These are phyloP conservation scores for Eilema depressum DNA, from an alignment of 2,888 invertebrate genomes.

Conservation along the genomic window DNA sequence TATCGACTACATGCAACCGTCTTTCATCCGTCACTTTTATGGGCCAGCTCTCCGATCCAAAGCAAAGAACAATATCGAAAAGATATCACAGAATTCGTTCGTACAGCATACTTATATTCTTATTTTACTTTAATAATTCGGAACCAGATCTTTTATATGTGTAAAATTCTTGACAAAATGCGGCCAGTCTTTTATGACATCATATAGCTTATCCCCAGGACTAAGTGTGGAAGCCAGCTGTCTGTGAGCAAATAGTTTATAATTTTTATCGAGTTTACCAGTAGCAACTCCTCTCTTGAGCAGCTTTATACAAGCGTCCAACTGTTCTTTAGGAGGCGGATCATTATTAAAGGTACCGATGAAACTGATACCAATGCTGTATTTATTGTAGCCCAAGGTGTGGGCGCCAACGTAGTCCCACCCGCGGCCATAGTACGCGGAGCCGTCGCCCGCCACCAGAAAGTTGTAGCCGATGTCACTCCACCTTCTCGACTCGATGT, in stretches of 20 bases:
- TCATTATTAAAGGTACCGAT: conserved; percentile 90
- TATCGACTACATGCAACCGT: too few relatives aligned
- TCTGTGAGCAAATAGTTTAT: conserved; percentile 90
- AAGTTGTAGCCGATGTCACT: conserved; percentile 93
- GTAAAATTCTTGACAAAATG: conserved; percentile 85
- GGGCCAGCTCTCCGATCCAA: too few relatives aligned
- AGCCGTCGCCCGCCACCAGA: conserved; percentile 92
- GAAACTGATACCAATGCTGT: conserved; percentile 90
- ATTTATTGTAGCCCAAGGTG: conserved; percentile 88
- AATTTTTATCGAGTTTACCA: conserved; percentile 88
- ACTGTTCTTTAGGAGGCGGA: conserved; percentile 81
- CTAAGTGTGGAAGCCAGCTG: conserved; percentile 89
- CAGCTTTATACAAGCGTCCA: conserved; percentile 88
- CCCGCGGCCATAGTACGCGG: conserved; percentile 91
- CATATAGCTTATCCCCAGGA: conserved; percentile 89
- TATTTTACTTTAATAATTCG: conserved; percentile 57
- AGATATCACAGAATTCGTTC: background rate
- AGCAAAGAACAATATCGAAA: background rate
- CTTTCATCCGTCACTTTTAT: too few relatives aligned
- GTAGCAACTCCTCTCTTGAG: conserved; percentile 88
- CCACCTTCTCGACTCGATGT: conserved; percentile 89
- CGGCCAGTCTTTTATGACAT: conserved; percentile 90
- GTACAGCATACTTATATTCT: background rate
- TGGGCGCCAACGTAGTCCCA: conserved; percentile 92
- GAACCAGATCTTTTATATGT: conserved; percentile 62